phyloP scores from a whole-genome alignment of 2,113 vertebrate genomes.

The Penelope pileata region DNA sequence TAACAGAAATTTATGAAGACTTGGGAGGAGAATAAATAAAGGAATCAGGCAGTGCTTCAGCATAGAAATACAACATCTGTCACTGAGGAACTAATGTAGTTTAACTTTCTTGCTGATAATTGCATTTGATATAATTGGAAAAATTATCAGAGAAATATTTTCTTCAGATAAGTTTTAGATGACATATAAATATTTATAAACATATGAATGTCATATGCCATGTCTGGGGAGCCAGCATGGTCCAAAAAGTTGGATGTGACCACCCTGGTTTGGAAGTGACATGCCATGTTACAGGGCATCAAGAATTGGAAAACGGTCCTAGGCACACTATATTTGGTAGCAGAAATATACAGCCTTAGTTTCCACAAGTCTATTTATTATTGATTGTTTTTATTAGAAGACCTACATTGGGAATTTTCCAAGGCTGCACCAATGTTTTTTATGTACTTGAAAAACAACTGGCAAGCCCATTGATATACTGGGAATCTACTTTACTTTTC shows the following conservation, averaged over 20 bases:
- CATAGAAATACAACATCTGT: not conserved
- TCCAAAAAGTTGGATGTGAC: not conserved
- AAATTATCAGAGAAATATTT: not conserved
- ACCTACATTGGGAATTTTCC: not conserved
- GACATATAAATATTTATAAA: not conserved
- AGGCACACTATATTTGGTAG: accelerated
- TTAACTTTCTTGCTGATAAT: not conserved
- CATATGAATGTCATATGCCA: not conserved
- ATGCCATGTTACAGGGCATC: not conserved
- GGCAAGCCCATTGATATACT: not conserved
- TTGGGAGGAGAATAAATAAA: not conserved
- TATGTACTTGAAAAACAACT: not conserved
- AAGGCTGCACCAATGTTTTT: not conserved
- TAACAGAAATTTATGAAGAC: not conserved
- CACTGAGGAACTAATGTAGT: not conserved
- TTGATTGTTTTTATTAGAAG: not conserved
- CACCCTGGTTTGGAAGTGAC: not conserved
- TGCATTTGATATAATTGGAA: not conserved
- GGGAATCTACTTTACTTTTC: not conserved
- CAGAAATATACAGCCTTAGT: not conserved
- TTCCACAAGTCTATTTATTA: not conserved
- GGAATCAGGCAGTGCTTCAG: not conserved
- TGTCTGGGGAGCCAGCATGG: not conserved
- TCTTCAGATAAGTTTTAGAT: not conserved
- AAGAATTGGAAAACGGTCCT: not conserved